phyloP scores from a whole-genome alignment of 1,140 invertebrate genomes.

The Heliconius nattereri region DNA sequence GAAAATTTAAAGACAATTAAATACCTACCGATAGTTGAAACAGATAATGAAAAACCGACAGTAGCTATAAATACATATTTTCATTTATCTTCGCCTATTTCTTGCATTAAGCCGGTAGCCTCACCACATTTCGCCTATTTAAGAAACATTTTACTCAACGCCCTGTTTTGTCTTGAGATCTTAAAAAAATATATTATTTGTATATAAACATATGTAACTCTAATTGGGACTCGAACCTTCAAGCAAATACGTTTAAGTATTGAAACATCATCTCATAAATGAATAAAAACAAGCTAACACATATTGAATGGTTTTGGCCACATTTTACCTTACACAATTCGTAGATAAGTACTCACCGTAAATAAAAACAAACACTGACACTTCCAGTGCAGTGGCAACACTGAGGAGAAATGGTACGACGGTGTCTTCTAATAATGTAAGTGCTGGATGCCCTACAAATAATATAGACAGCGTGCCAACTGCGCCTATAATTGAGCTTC shows the following conservation, averaged over 20 bases:
- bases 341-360: conserved; percentile 53
- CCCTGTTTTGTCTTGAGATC: too few species aligned
- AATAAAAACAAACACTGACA: conserved; percentile 63
- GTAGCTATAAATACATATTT: too few species aligned
- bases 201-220: too few species aligned
- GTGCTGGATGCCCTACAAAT: conserved; percentile 43
- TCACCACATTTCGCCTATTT: too few species aligned
- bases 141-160: too few species aligned
- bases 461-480: conserved; percentile 42
- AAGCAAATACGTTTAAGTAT: too few species aligned
- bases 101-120: background rate
- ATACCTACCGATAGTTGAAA: background rate
- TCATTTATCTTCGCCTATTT: background rate
- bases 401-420: conserved; percentile 54
- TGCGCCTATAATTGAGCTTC: conserved; percentile 46
- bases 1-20: background rate
- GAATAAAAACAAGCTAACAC: too few species aligned
- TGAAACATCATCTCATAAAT: too few species aligned
- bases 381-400: conserved; percentile 53
- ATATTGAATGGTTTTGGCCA: too few species aligned
- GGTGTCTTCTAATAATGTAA: conserved; percentile 53
- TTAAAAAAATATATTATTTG: too few species aligned
- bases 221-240: too few species aligned
- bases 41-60: background rate
- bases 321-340: background rate